A percentile compares a stretch with the other conserved stretches of the same genome.
These are phyloP conservation scores for Thyatira batis DNA, from an alignment of 2,888 invertebrate species.

Conservation along the genomic window DNA sequence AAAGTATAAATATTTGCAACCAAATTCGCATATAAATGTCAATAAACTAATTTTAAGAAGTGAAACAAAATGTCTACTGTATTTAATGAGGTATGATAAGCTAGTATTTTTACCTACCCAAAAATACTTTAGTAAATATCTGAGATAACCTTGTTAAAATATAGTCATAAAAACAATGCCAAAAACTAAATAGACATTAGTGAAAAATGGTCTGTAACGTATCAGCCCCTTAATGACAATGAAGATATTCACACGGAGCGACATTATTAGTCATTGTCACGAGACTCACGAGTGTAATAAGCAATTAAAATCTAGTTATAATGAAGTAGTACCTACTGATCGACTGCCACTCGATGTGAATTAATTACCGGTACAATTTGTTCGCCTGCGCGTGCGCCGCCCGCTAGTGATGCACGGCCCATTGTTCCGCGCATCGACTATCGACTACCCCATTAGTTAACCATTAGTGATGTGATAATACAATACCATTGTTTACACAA, in stretches of 20 bases:
- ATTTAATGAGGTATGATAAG: too few relatives aligned
- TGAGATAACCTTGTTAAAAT: too few relatives aligned
- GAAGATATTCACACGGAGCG: background rate
- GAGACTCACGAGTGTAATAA: background rate
- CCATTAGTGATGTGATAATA: background rate
- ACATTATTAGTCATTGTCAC: background rate
- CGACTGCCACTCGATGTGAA: background rate
- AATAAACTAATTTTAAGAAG: too few relatives aligned
- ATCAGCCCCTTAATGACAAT: background rate
- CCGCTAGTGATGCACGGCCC: background rate
- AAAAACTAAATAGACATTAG: too few relatives aligned
- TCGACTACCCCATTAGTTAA: background rate
- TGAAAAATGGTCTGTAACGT: background rate
- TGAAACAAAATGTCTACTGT: too few relatives aligned
- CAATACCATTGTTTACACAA: too few relatives aligned
- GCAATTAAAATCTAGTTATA: background rate
- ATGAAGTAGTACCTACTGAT: background rate
- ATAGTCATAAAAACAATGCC: too few relatives aligned
- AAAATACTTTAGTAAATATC: too few relatives aligned
- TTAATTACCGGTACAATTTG: slow-evolving; percentile 1
- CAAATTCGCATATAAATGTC: too few relatives aligned
- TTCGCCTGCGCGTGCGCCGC: background rate
- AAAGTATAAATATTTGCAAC: too few relatives aligned
- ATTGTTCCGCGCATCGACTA: background rate
- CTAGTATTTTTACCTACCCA: too few relatives aligned